Percentiles rank a stretch among this genome's conserved stretches.
Evolutionary conservation across 2,888 invertebrate species (phyloP).

Genomic region (Drosophila birchii): DNA sequence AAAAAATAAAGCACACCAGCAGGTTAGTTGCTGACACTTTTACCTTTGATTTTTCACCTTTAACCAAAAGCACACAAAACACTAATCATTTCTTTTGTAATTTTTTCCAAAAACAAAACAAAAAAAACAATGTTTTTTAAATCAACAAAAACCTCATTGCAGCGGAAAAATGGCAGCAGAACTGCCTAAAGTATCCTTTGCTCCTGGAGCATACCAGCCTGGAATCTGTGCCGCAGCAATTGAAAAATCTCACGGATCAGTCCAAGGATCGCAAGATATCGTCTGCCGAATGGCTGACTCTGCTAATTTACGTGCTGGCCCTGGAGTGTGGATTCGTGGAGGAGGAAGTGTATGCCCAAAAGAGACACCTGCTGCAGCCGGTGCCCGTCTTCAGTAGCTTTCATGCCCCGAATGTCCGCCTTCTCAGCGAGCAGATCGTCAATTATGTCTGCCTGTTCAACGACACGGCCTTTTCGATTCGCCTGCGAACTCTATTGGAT

Average conservation of each 20-base stretch:
- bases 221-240: conserved; percentile 74
- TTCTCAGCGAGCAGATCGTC: conserved; percentile 46
- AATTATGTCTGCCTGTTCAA: conserved; percentile 23
- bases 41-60: not conserved
- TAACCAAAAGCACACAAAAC: conserved; percentile 19
- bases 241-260: conserved; percentile 67
- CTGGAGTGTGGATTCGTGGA: conserved; percentile 81
- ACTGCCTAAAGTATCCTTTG: conserved; percentile 26
- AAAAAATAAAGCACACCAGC: conserved; percentile 13
- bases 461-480: conserved; percentile 43
- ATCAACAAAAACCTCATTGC: conserved; percentile 30
- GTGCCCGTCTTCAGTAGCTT: conserved; percentile 67
- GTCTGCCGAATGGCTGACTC: conserved; percentile 71
- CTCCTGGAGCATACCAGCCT: conserved; percentile 77
- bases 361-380: conserved; percentile 33
- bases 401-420: conserved; percentile 70
- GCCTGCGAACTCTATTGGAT: conserved; percentile 52
- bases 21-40: conserved; percentile 40
- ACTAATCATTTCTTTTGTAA: conserved; percentile 24
- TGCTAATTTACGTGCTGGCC: conserved; percentile 80
- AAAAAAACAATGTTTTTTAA: conserved; percentile 5
- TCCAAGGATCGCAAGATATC: conserved; percentile 29
- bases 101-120: conserved; percentile 11
- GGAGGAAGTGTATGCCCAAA: conserved; percentile 51
- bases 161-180: conserved; percentile 5